These are phyloP conservation scores for Akabosia matsudoensis DNA, from an alignment of 1,140 invertebrate species.

Conservation along the genomic window DNA sequence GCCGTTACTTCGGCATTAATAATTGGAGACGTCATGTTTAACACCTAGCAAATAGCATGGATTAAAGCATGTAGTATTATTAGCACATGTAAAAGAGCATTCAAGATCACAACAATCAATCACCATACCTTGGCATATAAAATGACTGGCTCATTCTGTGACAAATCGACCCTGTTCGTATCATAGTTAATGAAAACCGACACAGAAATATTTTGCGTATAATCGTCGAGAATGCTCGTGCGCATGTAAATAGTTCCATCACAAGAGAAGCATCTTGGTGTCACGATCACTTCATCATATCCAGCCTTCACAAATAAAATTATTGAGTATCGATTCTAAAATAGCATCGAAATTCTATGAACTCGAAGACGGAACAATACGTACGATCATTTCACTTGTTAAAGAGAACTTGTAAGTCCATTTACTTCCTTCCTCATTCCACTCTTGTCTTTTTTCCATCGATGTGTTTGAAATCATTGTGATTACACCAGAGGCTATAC, in stretches of 20 bases:
- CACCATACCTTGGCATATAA: slow-evolving; percentile 3
- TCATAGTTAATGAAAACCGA: not conserved
- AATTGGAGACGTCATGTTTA: not conserved
- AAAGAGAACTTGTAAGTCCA: not conserved
- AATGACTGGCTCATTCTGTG: not conserved
- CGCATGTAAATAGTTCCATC: not conserved
- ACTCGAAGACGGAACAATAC: no score
- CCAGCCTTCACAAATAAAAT: not conserved
- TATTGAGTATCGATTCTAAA: not conserved
- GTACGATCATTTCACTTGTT: not conserved
- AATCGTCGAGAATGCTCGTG: not conserved
- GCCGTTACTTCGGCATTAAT: not conserved
- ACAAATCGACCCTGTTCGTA: not conserved
- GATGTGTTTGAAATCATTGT: not conserved
- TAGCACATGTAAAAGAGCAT: no score
- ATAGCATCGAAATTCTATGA: no score
- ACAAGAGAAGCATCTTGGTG: not conserved
- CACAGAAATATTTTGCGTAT: not conserved
- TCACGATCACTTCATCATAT: not conserved
- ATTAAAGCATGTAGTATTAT: not conserved
- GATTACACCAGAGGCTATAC: not conserved
- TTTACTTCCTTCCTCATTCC: not conserved
- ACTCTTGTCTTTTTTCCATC: not conserved
- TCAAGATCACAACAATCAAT: no score
- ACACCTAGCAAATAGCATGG: not conserved